These are phyloP conservation scores for Stichopus chloronotus DNA, from an alignment of 35 echinoderm and acorn worm genomes.

Conservation along the genomic window DNA sequence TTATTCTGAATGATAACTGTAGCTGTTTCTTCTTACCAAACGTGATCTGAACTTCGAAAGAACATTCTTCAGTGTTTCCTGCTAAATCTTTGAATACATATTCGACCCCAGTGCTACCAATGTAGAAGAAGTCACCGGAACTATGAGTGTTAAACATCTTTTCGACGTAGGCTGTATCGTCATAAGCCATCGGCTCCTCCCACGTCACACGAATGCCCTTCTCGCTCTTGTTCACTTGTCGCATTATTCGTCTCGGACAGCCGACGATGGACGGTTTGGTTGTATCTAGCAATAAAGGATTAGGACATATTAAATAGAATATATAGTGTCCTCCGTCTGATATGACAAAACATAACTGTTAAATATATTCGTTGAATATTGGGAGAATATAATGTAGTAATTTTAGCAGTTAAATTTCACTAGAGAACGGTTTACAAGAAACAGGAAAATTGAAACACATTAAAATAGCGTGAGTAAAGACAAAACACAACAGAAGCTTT, in stretches of 20 bases:
- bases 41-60: constrained; percentile 54
- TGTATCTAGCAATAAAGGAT: constrained; percentile 19
- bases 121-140: constrained; percentile 52
- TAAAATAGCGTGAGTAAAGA: neutral
- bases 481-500: neutral
- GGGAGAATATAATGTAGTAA: too few relatives aligned
- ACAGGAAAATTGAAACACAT: neutral
- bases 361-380: too few relatives aligned
- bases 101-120: constrained; percentile 39
- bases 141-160: constrained; percentile 54
- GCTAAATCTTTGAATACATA: constrained; percentile 53
- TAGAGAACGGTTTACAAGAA: too few relatives aligned
- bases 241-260: constrained; percentile 42
- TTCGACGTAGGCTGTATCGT: constrained; percentile 46
- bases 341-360: too few relatives aligned
- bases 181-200: constrained; percentile 32
- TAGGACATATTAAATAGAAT: neutral
- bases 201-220: constrained; percentile 50
- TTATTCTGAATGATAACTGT: too few relatives aligned
- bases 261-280: constrained; percentile 47
- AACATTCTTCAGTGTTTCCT: constrained; percentile 36
- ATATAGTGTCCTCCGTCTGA: neutral
- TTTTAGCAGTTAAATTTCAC: too few relatives aligned
- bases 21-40: constrained; percentile 20
- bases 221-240: constrained; percentile 41